Evolutionary conservation across 2,888 invertebrate genomes (phyloP).

Genomic region (Drosophila paramelanica): DNA sequence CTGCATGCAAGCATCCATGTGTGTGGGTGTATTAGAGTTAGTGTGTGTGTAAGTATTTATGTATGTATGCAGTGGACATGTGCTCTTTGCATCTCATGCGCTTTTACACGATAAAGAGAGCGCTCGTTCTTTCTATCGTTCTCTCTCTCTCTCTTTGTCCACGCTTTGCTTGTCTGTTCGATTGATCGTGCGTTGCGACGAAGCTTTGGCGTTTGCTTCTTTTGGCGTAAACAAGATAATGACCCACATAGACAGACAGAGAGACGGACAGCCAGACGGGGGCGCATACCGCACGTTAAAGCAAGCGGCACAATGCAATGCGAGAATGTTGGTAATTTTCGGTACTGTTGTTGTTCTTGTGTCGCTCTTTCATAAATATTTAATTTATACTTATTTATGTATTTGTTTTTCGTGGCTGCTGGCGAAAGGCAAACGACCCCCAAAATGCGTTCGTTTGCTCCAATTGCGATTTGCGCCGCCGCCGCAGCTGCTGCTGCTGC

Average conservation of each 20-base stretch:
- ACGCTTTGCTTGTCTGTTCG: conserved; percentile 9
- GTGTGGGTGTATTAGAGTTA: background rate
- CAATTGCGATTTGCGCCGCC: conserved; percentile 32
- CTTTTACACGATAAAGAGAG: background rate
- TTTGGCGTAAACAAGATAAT: conserved; percentile 76
- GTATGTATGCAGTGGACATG: conserved; percentile 1
- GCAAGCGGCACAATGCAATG: conserved; percentile 53
- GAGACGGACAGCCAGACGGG: conserved; percentile 13
- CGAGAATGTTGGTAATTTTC: conserved; percentile 20
- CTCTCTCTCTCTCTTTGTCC: background rate
- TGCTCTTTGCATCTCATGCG: background rate
- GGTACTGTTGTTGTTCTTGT: conserved; percentile 5
- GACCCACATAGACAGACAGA: conserved; percentile 64
- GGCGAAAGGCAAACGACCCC: conserved; percentile 37
- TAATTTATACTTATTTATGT: conserved; percentile 35
- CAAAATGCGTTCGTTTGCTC: conserved; percentile 33
- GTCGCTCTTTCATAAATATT: conserved; percentile 41
- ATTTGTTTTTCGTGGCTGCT: conserved; percentile 21
- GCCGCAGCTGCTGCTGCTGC: background rate
- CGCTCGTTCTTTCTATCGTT: background rate
- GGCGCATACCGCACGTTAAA: conserved; percentile 55
- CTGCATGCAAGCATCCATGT: too few species aligned
- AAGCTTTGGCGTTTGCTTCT: conserved; percentile 11
- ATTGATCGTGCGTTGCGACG: conserved; percentile 40
- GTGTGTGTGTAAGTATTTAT: conserved; percentile 1